Evolutionary conservation across 2,888 invertebrate species (phyloP), one percentile per base, ranked within the genome.

Genomic region (Blera fallax): DNA sequence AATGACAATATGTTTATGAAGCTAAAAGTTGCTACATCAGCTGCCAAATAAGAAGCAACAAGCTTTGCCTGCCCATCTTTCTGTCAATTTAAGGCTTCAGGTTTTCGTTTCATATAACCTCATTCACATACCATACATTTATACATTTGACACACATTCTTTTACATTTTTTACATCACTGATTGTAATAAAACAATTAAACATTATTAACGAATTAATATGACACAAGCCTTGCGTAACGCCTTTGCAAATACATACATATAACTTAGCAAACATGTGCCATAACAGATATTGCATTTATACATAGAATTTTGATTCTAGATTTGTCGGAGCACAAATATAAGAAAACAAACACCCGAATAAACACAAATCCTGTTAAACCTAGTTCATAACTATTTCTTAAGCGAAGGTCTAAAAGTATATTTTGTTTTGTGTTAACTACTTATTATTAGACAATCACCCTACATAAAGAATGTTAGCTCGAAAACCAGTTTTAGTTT

Each of bases 1-100:
- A 89, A 90, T 87, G 89, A 90, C 87, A 90, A 89, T 70, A 89
- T 91, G 89, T 90, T 91, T 78, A 91, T 91, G 82, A 91, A 91
- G 88, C 88, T 91, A 85, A 91, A 90, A 89, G 89, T 91, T 83
- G 88, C 90, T 37, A 88, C 90, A 48, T 88, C 88, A 48, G 88
- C 88, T 85, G 89, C 90, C 73, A 88, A 88, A 83, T 88, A 80
- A 87, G 21, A 67, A 69, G 65, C n/a, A 32, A 29, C 37, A 52
- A 37, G 54, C 37, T 60, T 52, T 65, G 72, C 54, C 48, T 76
- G 50, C 27, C 34, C 54, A 69, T 69, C 45, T 64, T 62, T 77
- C 32, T 60, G 54, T 70, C 64, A 79, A 74, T 76, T 80, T 54
- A 70, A 58, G 52, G 50, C 72, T 62, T 43, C 27, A 48, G 29